Evolutionary conservation across 2,888 invertebrate species (phyloP).

Genomic region (Trissoscelio sp.): DNA sequence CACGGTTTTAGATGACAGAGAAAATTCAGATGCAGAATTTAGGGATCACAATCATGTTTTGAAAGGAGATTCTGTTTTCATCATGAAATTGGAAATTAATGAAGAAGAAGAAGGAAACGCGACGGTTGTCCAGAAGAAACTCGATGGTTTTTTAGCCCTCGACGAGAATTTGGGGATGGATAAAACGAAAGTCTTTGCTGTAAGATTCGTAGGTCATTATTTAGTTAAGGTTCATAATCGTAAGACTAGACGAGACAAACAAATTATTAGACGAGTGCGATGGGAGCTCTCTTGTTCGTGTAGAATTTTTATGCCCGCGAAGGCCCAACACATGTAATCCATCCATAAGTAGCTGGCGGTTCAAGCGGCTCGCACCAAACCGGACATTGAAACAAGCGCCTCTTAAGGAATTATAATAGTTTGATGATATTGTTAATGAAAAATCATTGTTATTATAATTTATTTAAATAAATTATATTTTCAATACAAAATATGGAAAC

Average conservation of each 20-base stretch:
- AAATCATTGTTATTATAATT: not conserved
- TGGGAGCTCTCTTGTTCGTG: constrained; percentile 75
- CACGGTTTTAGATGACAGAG: constrained; percentile 42
- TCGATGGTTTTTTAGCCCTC: constrained; percentile 18
- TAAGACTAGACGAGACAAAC: constrained; percentile 70
- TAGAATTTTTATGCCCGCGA: constrained; percentile 80
- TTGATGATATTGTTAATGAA: not conserved
- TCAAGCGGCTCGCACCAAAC: constrained; percentile 70
- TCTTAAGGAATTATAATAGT: constrained; percentile 15
- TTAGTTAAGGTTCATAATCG: constrained; percentile 70
- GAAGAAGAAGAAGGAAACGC: not conserved
- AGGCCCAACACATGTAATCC: constrained; percentile 82
- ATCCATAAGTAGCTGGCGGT: constrained; percentile 80
- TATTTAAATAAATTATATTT: no score
- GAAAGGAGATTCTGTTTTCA: not conserved
- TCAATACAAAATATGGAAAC: no score
- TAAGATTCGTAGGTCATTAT: constrained; percentile 51
- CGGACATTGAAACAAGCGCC: constrained; percentile 73
- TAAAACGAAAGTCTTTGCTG: constrained; percentile 48
- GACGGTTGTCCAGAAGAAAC: constrained; percentile 16
- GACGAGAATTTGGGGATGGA: not conserved
- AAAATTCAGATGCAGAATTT: not conserved
- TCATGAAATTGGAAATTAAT: no score
- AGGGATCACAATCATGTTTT: not conserved
- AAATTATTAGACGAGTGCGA: constrained; percentile 66